phyloP scores from a whole-genome alignment of 1,140 invertebrate genomes.

The Amyelois transitella region DNA sequence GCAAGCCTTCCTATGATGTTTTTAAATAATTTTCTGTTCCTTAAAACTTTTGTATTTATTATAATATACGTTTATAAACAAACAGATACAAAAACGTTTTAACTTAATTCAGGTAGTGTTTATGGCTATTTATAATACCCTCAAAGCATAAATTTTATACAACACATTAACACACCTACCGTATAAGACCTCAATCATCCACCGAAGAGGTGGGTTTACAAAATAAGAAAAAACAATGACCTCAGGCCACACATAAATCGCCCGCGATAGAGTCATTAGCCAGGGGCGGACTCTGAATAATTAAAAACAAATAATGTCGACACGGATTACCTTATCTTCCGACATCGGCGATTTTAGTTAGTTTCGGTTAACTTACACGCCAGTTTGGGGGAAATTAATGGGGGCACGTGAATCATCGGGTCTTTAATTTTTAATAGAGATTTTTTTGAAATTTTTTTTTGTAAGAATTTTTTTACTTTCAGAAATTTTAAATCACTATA shows the following conservation, averaged over 20 bases:
- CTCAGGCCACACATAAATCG: constrained; percentile 52
- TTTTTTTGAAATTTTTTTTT: not conserved
- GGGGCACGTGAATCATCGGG: not conserved
- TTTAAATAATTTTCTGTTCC: too few relatives aligned
- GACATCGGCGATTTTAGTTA: constrained; percentile 28
- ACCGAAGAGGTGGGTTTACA: constrained; percentile 35
- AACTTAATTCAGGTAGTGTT: not conserved
- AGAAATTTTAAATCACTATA: too few relatives aligned
- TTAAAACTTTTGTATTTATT: too few relatives aligned
- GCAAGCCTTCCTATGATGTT: too few relatives aligned
- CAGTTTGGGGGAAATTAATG: constrained; percentile 7
- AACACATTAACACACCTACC: constrained; percentile 10
- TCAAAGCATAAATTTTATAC: not conserved
- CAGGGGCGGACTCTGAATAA: constrained; percentile 69
- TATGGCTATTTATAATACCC: too few relatives aligned
- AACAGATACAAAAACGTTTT: not conserved
- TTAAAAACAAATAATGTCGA: constrained; percentile 71
- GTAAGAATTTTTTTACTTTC: not conserved
- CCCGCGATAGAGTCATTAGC: constrained; percentile 66
- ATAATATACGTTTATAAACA: not conserved
- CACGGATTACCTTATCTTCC: constrained; percentile 63
- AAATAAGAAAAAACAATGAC: constrained; percentile 58
- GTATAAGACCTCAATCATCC: constrained; percentile 27
- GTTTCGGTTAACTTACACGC: constrained; percentile 11
- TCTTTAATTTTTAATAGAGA: not conserved